Evolutionary conservation across 2,797 vertebrate species (phyloP).

Genomic region (Phrynocephalus guinanensis): DNA sequence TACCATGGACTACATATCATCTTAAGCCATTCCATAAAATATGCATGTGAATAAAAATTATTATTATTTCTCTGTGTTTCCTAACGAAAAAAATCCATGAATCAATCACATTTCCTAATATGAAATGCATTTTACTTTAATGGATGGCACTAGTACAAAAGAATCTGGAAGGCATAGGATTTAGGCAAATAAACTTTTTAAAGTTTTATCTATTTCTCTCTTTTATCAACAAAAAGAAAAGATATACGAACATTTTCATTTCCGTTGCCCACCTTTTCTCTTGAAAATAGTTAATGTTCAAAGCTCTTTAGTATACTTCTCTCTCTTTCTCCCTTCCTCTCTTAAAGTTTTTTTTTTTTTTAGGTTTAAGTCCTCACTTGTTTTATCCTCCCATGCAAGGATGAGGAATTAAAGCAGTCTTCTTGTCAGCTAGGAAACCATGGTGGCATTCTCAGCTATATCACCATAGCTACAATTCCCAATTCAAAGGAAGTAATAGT

Average conservation of each 20-base stretch:
- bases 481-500: too few relatives aligned
- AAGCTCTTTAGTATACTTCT: neutral
- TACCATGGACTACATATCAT: neutral
- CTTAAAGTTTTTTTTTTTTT: too few relatives aligned
- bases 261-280: neutral
- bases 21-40: neutral
- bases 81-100: neutral
- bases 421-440: too few relatives aligned
- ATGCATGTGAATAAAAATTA: conserved; percentile 6
- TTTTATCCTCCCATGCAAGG: too few relatives aligned
- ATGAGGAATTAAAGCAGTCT: too few relatives aligned
- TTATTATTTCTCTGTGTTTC: conserved; percentile 16
- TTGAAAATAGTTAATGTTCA: neutral
- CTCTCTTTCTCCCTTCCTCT: too few relatives aligned
- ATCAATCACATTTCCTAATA: neutral
- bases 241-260: neutral
- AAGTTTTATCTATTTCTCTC: neutral
- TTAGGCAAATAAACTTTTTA: neutral
- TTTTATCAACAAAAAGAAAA: neutral
- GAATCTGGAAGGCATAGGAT: neutral
- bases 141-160: conserved; percentile 5
- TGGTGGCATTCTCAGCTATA: too few relatives aligned
- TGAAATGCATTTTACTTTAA: neutral
- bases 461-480: too few relatives aligned
- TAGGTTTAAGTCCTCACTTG: too few relatives aligned